These are phyloP conservation scores for Papilio polytes DNA, from an alignment of 1,140 invertebrate genomes.

Conservation along the genomic window DNA sequence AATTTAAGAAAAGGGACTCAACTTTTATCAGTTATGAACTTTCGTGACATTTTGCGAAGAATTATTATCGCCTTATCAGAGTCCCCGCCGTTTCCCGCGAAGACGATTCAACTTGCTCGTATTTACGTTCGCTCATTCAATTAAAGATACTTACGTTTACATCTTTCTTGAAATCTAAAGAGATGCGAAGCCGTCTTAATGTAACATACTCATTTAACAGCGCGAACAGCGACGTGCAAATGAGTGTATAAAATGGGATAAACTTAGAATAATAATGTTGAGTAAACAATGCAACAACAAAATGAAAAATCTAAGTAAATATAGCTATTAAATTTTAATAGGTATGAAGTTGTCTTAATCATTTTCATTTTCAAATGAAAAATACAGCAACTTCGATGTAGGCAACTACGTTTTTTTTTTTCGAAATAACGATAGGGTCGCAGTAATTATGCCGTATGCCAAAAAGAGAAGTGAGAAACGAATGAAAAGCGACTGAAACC, in stretches of 20 bases:
- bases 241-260: no score
- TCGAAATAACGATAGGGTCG: slow-evolving; percentile 25
- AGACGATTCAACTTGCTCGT: slow-evolving; percentile 65
- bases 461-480: slow-evolving; percentile 48
- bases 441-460: slow-evolving; percentile 33
- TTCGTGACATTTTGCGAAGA: slow-evolving; percentile 79
- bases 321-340: no score
- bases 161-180: slow-evolving; percentile 27
- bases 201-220: not conserved
- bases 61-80: slow-evolving; percentile 80
- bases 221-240: no score
- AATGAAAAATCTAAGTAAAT: no score
- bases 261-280: no score
- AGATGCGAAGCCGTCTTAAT: slow-evolving; percentile 1
- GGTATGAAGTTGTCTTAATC: not conserved
- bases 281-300: no score
- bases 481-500: slow-evolving; percentile 58
- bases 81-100: slow-evolving; percentile 59
- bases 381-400: not conserved
- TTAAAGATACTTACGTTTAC: slow-evolving; percentile 56
- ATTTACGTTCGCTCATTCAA: slow-evolving; percentile 71
- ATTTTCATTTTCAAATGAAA: not conserved
- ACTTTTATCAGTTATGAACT: slow-evolving; percentile 83
- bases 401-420: slow-evolving; percentile 17
- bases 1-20: slow-evolving; percentile 78